Evolutionary conservation across 2,888 invertebrate genomes (phyloP), one percentile per base, ranked within the genome.

Genomic region (Lepetodrilus schrolli): DNA sequence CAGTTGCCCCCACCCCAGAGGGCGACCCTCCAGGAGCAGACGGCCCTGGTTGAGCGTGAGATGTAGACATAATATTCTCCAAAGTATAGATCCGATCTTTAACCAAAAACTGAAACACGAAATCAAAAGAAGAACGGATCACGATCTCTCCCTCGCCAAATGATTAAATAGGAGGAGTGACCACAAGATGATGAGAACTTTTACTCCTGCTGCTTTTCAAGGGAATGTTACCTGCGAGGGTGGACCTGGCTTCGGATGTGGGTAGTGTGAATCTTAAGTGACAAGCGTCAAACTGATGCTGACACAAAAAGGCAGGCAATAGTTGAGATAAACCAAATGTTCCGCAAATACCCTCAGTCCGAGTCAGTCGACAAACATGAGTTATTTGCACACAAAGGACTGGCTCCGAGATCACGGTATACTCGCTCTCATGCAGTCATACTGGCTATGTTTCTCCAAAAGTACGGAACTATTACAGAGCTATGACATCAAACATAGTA

Each of bases 371-470:
- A 30, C 58, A 58, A 58, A 58, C 58, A 58, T 30, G 58, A 58
- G 58, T 58, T 43, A 58, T 58, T 58, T 58, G 58, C 58, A 58
- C 58, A 58, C 58, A 58, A 58, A 58, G 58, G 58, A 58, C 58
- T 58, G 30, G 30, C 17, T 34, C 34, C 26, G 23, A n/a, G 58
- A 58, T 23, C 58, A 23, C n/a, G 17, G 26, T 58, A 23, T 26
- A 20, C 58, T 21, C 26, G 58, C 58, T 8, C 58, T 58, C 58
- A 58, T 20, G 58, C 58, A n/a, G 58, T 58, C 58, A 30, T 58
- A n/a, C n/a, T 58, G 30, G 30, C 58, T 30, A n/a, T 58, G 34
- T 58, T n/a, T 58, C 34, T 30, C 34, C 58, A 58, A 58, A 58
- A 58, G 58, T 58, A 34, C n/a, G 34, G 58, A 58, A 58, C 58